Evolutionary conservation across 2,797 vertebrate genomes (phyloP), one percentile per base, ranked within the genome.

Genomic region (Urosaurus nigricauda): DNA sequence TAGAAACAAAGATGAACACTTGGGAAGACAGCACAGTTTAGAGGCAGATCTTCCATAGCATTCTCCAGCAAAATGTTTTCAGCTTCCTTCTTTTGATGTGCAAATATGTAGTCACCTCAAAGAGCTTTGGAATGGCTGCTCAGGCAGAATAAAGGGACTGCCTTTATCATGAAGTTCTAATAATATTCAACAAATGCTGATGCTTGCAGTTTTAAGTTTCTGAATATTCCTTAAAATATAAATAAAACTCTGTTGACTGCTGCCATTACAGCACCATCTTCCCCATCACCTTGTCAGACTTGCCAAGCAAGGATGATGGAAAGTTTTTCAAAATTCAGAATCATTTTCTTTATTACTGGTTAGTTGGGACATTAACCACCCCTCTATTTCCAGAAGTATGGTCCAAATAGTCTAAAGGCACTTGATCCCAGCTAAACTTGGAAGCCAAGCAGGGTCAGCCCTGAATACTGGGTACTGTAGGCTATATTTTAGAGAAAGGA

Each of bases 11-110:
- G 78, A 53, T 29, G 47, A 70, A 71, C 24, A 53, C 63, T 56
- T 68, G 78, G 51, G 73, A 83, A 91, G 84, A 68, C 3, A 92
- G 87, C 93, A 90, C 89, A 89, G 91, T 89, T 93, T 75, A 82
- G 77, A 87, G 78, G 14, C 53, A 63, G 19, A 79, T 79, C 75
- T 29, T 51, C 21, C 29, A 75, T 68, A 65, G 74, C 40, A 51
- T 86, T 81, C 86, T 88, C 70, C 85, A 86, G 91, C 88, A 58
- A 91, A 84, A 78, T 93, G 87, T 86, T 58, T 91, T 87, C 88
- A 68, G 90, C 56, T 91, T 68, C 65, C 81, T 43, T n/a, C 90
- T 81, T 95, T 94, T 95, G 94, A 95, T 92, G 94, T 96, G 95
- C 87, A 94, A 94, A 93, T 95, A 2, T 0, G 63, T 89, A 82